These are phyloP conservation scores for Ophraella communa DNA, from an alignment of 2,888 invertebrate species.

Conservation along the genomic window DNA sequence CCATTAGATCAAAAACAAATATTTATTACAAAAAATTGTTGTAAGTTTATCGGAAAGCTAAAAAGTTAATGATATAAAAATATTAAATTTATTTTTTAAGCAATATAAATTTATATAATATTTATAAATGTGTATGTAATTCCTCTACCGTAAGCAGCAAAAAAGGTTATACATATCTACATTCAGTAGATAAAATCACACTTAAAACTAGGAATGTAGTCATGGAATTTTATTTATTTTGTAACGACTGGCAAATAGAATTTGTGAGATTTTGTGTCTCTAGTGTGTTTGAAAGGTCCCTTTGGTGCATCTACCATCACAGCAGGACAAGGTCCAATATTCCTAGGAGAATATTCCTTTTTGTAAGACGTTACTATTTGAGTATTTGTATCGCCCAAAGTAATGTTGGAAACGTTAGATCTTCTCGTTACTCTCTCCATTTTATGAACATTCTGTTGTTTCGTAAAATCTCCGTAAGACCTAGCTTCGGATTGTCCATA, in stretches of 20 bases:
- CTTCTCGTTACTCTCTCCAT: constrained; percentile 68
- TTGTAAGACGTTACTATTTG: constrained; percentile 74
- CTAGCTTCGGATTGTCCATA: constrained; percentile 76
- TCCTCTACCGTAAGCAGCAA: constrained; percentile 46
- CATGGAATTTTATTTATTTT: constrained; percentile 49
- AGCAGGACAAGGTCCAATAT: constrained; percentile 80
- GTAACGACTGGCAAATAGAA: constrained; percentile 77
- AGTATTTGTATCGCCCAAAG: constrained; percentile 70
- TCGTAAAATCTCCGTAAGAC: constrained; percentile 72
- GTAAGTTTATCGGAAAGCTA: constrained; percentile 34
- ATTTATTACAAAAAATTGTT: constrained; percentile 32
- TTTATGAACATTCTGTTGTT: constrained; percentile 60
- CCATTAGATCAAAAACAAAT: neutral
- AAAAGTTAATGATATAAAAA: constrained; percentile 21
- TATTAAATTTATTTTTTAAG: constrained; percentile 27
- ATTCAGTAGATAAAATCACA: constrained; percentile 5
- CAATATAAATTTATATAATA: constrained; percentile 15
- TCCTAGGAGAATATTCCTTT: constrained; percentile 76
- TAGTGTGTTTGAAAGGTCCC: constrained; percentile 82
- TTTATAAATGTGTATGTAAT: constrained; percentile 40
- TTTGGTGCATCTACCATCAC: constrained; percentile 76
- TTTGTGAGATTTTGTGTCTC: constrained; percentile 84
- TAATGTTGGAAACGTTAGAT: constrained; percentile 78
- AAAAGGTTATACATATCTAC: constrained; percentile 20
- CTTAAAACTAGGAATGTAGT: constrained; percentile 7